A percentile compares a stretch with the other conserved stretches of the same genome.
Conservation (phyloP, 2,888 invertebrate species). For the Oligia strigilis region DNA sequence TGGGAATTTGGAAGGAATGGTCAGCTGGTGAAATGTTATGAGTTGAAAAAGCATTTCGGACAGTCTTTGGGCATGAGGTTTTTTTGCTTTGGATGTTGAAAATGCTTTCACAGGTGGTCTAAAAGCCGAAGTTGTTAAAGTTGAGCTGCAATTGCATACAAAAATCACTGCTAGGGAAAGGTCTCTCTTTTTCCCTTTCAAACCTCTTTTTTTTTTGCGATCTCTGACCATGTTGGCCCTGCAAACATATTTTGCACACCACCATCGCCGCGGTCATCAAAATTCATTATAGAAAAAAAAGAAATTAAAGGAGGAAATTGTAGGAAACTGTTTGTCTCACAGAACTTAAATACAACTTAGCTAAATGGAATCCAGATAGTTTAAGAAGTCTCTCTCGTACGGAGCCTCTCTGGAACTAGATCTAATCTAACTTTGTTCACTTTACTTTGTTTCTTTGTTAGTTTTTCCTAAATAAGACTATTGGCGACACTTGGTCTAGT, state of each 20-base stretch:
- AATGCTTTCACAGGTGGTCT: background rate
- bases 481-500: conserved; percentile 42
- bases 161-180: background rate
- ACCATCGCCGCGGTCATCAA: background rate
- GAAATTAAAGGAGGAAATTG: background rate
- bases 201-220: background rate
- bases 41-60: background rate
- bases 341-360: conserved; percentile 5
- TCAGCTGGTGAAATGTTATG: background rate
- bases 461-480: conserved; percentile 7
- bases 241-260: background rate
- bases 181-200: too few relatives aligned
- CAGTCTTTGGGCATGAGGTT: background rate
- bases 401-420: conserved; percentile 13
- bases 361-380: conserved; percentile 22
- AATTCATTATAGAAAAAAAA: background rate
- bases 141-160: background rate
- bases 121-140: background rate
- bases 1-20: background rate
- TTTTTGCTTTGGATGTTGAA: background rate
- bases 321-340: background rate
- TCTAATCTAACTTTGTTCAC: conserved; percentile 54
- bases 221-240: background rate
- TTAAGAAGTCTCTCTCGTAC: conserved; percentile 14
- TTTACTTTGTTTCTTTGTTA: conserved; percentile 24